Evolutionary conservation across 2,113 vertebrate species (phyloP), one percentile per base, ranked within the genome.

Genomic region (Takifugu flavidus): DNA sequence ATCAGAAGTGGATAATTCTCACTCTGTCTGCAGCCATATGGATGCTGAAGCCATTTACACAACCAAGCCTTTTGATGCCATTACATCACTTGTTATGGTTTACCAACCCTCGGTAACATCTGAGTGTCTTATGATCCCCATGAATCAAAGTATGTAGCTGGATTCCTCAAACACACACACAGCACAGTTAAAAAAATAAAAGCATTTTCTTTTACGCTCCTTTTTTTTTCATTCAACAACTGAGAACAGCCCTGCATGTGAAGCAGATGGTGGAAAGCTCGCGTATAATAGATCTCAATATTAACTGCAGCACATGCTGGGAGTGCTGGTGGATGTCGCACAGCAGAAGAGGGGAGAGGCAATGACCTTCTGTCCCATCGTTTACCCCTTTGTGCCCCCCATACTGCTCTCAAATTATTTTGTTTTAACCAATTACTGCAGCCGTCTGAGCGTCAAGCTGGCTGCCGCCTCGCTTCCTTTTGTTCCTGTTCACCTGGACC

Each of bases 401-500:
- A 86, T 62, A 77, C 83, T 31, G 85, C 80, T 80, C 88, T 88
- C 82, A 91, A 88, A 91, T 91, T 90, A 91, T 90, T 92, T 92
- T 91, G 88, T 92, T 92, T 91, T 86, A 91, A 74, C 87, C 90
- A 90, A 92, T 92, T 90, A 91, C 89, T 89, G 82, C 72, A 79
- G 86, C 87, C 81, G 85, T 85, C 88, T 91, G 88, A 85, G 89
- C 86, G 75, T 87, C 82, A 76, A 86, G 78, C 80, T 67, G 84
- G 64, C 72, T 74, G 83, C 77, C 77, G 81, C 88, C 91, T 89
- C 54, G 84, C 86, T 47, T n/a, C 6, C n/a, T n/a, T n/a, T 46
- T 46, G 0, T n/a, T n/a, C 13, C 15, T 63, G 80, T 84, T 89
- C 83, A 87, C 86, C 89, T 87, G 85, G 82, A 83, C 82, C 74